These are phyloP conservation scores for Drepanosiphum platanoidis DNA, from an alignment of 2,888 invertebrate genomes.

Conservation along the genomic window DNA sequence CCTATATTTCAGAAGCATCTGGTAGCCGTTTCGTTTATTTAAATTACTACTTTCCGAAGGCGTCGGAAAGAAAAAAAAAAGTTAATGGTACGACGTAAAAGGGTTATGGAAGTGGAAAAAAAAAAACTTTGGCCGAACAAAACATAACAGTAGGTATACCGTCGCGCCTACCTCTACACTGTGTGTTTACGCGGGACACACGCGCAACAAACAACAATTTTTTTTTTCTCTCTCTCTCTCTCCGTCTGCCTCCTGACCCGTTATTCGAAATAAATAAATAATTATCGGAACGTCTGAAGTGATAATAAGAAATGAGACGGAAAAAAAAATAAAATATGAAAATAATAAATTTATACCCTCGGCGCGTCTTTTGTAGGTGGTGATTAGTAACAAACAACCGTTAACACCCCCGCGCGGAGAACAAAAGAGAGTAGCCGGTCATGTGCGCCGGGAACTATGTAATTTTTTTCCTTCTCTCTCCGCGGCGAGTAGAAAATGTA, in stretches of 20 bases:
- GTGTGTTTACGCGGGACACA: no score
- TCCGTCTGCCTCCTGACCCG: background rate
- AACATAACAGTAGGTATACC: conserved; percentile 1
- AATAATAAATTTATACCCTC: conserved; percentile 28
- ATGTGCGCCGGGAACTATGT: conserved; percentile 35
- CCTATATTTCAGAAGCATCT: conserved; percentile 58
- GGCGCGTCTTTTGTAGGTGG: conserved; percentile 21
- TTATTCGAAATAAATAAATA: conserved; percentile 46
- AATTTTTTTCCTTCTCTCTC: background rate
- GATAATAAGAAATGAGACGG: conserved; percentile 41
- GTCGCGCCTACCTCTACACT: no score
- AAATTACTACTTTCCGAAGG: conserved; percentile 58
- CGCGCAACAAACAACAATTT: conserved; percentile 19
- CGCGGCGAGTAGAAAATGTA: background rate
- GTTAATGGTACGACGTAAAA: conserved; percentile 35
- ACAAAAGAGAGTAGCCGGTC: conserved; percentile 52
- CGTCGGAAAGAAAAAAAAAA: conserved; percentile 56
- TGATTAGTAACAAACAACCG: conserved; percentile 59
- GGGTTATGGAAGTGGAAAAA: conserved; percentile 29
- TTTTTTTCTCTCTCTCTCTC: background rate
- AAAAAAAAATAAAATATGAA: conserved; percentile 27
- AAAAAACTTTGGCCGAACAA: conserved; percentile 49
- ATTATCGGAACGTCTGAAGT: conserved; percentile 26
- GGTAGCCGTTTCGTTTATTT: conserved; percentile 56
- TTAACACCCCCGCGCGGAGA: conserved; percentile 46